Conservation (phyloP, 53 echinoderm and acorn worm species). For the Holothuria scabra region DNA sequence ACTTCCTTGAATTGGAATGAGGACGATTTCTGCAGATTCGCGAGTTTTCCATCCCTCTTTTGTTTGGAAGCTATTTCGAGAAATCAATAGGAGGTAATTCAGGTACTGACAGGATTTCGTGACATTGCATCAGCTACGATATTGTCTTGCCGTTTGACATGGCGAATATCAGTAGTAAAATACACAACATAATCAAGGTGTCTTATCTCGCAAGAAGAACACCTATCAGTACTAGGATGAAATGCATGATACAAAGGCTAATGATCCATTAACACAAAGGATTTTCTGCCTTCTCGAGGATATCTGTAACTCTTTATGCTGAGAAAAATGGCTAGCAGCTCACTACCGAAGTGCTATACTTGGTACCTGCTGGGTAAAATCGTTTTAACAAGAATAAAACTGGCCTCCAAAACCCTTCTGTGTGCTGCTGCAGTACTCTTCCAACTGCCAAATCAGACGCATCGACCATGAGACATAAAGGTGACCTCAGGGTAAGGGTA, state of each 20-base stretch:
- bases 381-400: slow-evolving; percentile 56
- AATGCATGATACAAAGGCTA: slow-evolving; percentile 58
- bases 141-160: slow-evolving; percentile 47
- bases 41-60: slow-evolving; percentile 2
- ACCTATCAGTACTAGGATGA: slow-evolving; percentile 40
- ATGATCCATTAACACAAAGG: slow-evolving; percentile 60
- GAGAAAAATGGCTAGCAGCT: slow-evolving; percentile 56
- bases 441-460: slow-evolving; percentile 57
- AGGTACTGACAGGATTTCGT: not conserved
- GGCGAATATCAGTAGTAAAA: slow-evolving; percentile 58
- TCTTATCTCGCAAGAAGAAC: slow-evolving; percentile 53
- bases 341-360: slow-evolving; percentile 63
- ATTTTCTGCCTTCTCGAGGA: slow-evolving; percentile 59
- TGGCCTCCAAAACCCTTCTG: slow-evolving; percentile 52
- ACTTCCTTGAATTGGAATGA: slow-evolving; percentile 16
- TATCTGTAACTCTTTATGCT: slow-evolving; percentile 52
- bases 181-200: slow-evolving; percentile 60
- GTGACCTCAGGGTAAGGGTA: slow-evolving; percentile 35
- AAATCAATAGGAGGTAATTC: not conserved
- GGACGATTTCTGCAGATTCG: slow-evolving; percentile 7
- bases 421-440: slow-evolving; percentile 59
- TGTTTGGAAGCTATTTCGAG: not conserved
- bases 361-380: slow-evolving; percentile 53
- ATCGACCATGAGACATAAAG: slow-evolving; percentile 27
- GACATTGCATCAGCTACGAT: slow-evolving; percentile 51